Conservation (phyloP, 2,113 vertebrate species). For the Hyperopisus bebe region DNA sequence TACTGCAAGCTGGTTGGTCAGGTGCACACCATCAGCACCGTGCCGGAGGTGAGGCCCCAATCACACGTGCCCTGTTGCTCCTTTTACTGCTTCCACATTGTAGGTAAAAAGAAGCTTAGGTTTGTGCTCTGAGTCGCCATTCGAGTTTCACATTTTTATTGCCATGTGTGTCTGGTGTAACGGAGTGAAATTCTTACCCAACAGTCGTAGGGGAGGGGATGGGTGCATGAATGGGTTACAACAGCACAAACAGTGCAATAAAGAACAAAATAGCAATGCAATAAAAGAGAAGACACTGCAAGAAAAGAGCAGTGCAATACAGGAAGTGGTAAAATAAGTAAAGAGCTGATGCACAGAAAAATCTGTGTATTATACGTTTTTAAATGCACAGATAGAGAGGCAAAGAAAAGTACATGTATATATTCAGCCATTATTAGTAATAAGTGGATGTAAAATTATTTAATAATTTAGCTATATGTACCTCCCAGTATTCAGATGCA, state of each 20-base stretch:
- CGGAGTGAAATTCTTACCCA: background rate
- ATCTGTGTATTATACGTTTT: background rate
- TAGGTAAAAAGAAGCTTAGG: background rate
- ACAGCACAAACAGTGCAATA: background rate
- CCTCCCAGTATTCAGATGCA: background rate
- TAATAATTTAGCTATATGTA: background rate
- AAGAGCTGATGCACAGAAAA: background rate
- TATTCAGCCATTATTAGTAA: background rate
- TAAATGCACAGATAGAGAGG: background rate
- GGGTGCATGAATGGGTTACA: background rate
- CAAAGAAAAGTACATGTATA: background rate
- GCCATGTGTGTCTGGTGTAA: background rate
- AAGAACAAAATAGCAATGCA: background rate
- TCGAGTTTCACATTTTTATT: background rate
- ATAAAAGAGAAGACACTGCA: background rate
- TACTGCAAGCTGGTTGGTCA: slow-evolving; percentile 98
- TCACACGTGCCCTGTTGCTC: background rate
- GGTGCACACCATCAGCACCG: slow-evolving; percentile 88
- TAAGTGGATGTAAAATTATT: background rate
- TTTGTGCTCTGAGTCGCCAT: background rate
- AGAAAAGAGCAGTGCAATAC: background rate
- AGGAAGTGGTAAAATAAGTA: background rate
- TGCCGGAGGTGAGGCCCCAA: slow-evolving; percentile 76
- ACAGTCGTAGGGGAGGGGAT: background rate
- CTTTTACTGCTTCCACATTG: background rate